These are phyloP conservation scores for Drosophila demipolita DNA, from an alignment of 2,888 invertebrate genomes.

Conservation along the genomic window DNA sequence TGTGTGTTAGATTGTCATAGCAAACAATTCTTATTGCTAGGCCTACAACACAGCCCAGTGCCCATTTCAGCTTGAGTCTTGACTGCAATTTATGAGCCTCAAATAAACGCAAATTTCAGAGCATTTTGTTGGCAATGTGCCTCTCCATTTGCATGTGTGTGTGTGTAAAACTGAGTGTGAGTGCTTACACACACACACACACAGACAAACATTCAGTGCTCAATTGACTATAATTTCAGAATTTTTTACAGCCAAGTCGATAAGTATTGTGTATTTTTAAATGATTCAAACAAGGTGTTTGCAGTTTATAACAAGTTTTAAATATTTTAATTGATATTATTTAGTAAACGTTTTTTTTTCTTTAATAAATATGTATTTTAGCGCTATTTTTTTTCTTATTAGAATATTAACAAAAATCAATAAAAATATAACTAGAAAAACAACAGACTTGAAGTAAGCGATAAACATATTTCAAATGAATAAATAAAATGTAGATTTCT, in stretches of 20 bases:
- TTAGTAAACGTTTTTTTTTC: background rate
- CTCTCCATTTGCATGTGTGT: constrained; percentile 11
- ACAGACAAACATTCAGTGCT: constrained; percentile 32
- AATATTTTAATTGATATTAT: background rate
- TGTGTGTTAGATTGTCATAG: constrained; percentile 2
- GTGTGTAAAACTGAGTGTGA: constrained; percentile 18
- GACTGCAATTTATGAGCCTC: constrained; percentile 70
- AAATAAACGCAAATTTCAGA: constrained; percentile 64
- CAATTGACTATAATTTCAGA: constrained; percentile 63
- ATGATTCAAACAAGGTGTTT: background rate
- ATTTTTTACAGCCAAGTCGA: constrained; percentile 39
- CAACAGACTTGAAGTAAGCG: background rate
- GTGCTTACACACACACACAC: constrained; percentile 11
- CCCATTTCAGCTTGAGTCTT: constrained; percentile 39
- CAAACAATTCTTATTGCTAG: constrained; percentile 26
- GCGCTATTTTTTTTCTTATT: background rate
- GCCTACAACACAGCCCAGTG: constrained; percentile 16
- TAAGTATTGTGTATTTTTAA: background rate
- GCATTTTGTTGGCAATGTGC: constrained; percentile 9
- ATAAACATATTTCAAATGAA: background rate
- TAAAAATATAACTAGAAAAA: background rate
- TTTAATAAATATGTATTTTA: background rate
- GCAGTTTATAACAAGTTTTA: background rate
- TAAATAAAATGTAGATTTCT: background rate
- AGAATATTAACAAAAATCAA: background rate